Percentiles rank a stretch among this genome's conserved stretches.
Evolutionary conservation across 2,113 vertebrate genomes (phyloP).

Genomic region (Oceanodroma tethys): DNA sequence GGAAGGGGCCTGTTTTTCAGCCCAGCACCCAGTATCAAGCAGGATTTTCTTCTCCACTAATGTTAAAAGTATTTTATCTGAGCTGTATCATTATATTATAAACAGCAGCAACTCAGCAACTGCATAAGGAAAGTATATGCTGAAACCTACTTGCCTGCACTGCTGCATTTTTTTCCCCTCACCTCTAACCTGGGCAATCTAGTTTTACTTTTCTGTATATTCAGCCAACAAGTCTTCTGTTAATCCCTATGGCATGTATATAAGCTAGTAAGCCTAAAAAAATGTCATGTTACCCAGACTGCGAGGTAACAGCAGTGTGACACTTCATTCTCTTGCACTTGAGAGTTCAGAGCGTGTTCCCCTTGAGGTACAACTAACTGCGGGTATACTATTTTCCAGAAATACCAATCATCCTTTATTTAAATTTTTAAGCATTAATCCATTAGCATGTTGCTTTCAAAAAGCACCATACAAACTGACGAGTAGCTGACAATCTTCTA

Average conservation of each 20-base stretch:
- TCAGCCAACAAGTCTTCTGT: not conserved
- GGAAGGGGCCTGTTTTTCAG: slow-evolving; percentile 20
- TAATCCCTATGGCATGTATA: not conserved
- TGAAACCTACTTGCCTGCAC: not conserved
- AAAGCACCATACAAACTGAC: not conserved
- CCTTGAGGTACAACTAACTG: not conserved
- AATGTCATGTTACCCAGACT: not conserved
- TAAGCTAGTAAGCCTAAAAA: not conserved
- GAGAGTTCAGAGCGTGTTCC: not conserved
- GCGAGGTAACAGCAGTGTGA: not conserved
- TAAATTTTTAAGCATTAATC: not conserved
- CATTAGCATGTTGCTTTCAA: not conserved
- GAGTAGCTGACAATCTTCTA: not conserved
- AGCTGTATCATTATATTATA: not conserved
- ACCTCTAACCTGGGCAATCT: not conserved
- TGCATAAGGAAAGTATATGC: not conserved
- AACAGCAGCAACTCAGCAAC: not conserved
- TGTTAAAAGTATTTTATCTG: slow-evolving; percentile 41
- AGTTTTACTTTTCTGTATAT: not conserved
- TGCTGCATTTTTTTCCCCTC: not conserved
- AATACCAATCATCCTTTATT: not conserved
- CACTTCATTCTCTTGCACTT: not conserved
- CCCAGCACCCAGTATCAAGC: slow-evolving; percentile 15
- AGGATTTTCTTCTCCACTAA: slow-evolving; percentile 50
- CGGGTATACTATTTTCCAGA: not conserved